Conservation (phyloP, 2,113 vertebrate species). For the Oryzias curvinotus region DNA sequence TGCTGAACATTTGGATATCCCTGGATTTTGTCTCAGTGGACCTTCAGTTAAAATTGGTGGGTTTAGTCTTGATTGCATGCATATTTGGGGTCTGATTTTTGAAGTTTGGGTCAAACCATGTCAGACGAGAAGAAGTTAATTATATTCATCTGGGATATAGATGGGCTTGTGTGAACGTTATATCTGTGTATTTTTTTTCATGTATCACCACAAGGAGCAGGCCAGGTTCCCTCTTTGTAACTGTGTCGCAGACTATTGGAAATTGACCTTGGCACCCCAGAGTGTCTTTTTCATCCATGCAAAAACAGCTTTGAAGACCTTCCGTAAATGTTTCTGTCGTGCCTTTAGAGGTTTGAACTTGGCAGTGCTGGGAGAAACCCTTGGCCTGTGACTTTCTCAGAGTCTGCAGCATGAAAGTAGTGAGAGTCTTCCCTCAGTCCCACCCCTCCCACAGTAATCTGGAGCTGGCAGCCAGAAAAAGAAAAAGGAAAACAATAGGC, state of each 20-base stretch:
- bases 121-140: conserved; percentile 68
- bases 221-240: conserved; percentile 67
- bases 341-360: conserved; percentile 52
- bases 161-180: conserved; percentile 67
- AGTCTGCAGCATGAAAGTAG: conserved; percentile 65
- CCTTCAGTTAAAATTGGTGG: conserved; percentile 68
- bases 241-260: conserved; percentile 63
- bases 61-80: conserved; percentile 76
- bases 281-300: conserved; percentile 71
- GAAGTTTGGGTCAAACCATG: conserved; percentile 73
- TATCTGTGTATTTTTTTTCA: conserved; percentile 72
- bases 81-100: conserved; percentile 71
- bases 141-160: conserved; percentile 73
- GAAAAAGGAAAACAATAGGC: conserved; percentile 67
- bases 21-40: conserved; percentile 73
- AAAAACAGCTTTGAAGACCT: conserved; percentile 65
- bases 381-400: conserved; percentile 65
- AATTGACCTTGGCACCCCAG: conserved; percentile 78
- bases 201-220: conserved; percentile 67
- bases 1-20: conserved; percentile 67
- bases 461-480: conserved; percentile 66
- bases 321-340: conserved; percentile 50
- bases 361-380: conserved; percentile 66
- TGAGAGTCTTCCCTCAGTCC: conserved; percentile 57
- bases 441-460: conserved; percentile 62